Evolutionary conservation across 1,140 invertebrate species (phyloP).

Genomic region (Drosophila tristis): DNA sequence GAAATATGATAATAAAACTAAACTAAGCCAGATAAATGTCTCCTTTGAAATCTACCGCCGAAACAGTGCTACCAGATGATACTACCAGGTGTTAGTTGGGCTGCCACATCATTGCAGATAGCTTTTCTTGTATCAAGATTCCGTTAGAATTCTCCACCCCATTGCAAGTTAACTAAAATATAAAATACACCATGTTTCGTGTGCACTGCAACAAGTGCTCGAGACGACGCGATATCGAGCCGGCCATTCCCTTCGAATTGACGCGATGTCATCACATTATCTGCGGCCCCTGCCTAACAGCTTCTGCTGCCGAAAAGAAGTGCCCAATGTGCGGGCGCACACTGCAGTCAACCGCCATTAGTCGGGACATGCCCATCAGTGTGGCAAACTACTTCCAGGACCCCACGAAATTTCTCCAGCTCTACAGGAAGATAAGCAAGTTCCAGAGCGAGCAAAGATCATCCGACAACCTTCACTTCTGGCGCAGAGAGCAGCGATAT

Average conservation of each 20-base stretch:
- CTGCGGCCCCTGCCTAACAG: constrained; percentile 30
- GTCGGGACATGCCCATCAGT: constrained; percentile 34
- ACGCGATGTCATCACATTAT: constrained; percentile 53
- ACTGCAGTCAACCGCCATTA: constrained; percentile 10
- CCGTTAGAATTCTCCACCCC: constrained; percentile 21
- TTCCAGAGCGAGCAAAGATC: constrained; percentile 47
- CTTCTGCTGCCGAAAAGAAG: not conserved
- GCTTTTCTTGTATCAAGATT: not conserved
- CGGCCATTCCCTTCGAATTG: constrained; percentile 23
- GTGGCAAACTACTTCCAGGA: constrained; percentile 53
- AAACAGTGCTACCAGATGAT: not conserved
- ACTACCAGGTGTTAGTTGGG: not conserved
- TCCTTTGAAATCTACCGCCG: too few species aligned
- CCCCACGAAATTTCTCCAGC: constrained; percentile 23
- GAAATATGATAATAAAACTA: not conserved
- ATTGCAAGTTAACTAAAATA: too few species aligned
- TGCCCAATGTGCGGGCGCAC: constrained; percentile 38
- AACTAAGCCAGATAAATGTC: too few species aligned
- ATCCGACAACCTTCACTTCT: constrained; percentile 24
- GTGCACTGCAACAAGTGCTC: constrained; percentile 54
- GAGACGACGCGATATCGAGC: not conserved
- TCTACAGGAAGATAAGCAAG: constrained; percentile 48
- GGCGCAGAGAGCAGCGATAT: not conserved
- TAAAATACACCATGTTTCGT: constrained; percentile 34
- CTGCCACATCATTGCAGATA: not conserved